These are phyloP conservation scores for Clarias magur DNA, from an alignment of 2,113 vertebrate genomes.

Conservation along the genomic window DNA sequence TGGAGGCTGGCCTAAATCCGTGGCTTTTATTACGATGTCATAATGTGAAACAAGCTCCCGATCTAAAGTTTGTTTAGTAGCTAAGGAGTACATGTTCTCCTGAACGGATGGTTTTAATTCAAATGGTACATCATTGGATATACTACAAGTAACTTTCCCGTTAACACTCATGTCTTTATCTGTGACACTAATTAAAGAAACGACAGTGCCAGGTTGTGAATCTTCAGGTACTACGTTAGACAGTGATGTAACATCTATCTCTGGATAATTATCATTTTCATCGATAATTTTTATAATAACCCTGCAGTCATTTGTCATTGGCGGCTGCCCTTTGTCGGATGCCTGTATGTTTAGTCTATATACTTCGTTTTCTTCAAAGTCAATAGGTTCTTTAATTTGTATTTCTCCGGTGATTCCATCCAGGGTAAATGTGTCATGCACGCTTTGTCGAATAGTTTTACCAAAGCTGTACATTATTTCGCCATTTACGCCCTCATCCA, in stretches of 20 bases:
- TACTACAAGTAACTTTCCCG: slow-evolving; percentile 61
- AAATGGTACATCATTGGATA: slow-evolving; percentile 64
- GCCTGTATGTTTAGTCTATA: slow-evolving; percentile 53
- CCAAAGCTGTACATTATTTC: slow-evolving; percentile 66
- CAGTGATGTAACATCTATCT: slow-evolving; percentile 54
- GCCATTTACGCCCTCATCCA: slow-evolving; percentile 65
- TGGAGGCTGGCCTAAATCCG: slow-evolving; percentile 54
- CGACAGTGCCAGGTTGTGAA: slow-evolving; percentile 64
- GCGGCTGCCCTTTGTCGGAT: slow-evolving; percentile 45
- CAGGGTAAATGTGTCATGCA: slow-evolving; percentile 50
- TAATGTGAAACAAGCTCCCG: slow-evolving; percentile 61
- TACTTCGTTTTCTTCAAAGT: slow-evolving; percentile 59
- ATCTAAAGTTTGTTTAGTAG: slow-evolving; percentile 57
- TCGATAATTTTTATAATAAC: slow-evolving; percentile 55
- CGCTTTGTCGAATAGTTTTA: slow-evolving; percentile 26
- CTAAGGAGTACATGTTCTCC: slow-evolving; percentile 68
- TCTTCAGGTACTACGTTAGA: slow-evolving; percentile 60
- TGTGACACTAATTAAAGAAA: slow-evolving; percentile 69
- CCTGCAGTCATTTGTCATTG: slow-evolving; percentile 39
- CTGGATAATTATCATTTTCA: slow-evolving; percentile 52
- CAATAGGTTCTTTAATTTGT: slow-evolving; percentile 56
- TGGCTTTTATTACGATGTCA: slow-evolving; percentile 61
- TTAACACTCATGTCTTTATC: slow-evolving; percentile 71
- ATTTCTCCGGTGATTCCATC: slow-evolving; percentile 58
- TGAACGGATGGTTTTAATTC: slow-evolving; percentile 67